Percentiles rank a stretch among this genome's conserved stretches.
Evolutionary conservation across 2,888 invertebrate species (phyloP).

Genomic region (Aelia acuminata): DNA sequence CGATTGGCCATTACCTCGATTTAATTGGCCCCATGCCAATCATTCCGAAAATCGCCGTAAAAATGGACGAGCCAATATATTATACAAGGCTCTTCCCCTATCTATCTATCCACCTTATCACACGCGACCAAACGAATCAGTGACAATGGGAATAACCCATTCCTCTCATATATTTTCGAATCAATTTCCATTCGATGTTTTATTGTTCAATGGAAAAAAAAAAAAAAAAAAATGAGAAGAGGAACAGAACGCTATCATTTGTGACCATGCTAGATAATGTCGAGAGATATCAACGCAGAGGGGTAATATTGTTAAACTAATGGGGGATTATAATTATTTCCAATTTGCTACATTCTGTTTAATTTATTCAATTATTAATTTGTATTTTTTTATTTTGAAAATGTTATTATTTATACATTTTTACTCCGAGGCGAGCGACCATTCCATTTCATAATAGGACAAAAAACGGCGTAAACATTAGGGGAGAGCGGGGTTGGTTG

Average conservation of each 20-base stretch:
- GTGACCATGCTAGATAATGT: background rate
- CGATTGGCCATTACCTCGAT: background rate
- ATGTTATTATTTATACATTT: too few species aligned
- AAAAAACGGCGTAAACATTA: too few species aligned
- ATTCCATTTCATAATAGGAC: too few species aligned
- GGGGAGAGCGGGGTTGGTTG: too few species aligned
- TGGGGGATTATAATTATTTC: too few species aligned
- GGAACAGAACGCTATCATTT: background rate
- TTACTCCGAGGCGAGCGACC: too few species aligned
- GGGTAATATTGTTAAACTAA: too few species aligned
- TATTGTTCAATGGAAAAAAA: background rate
- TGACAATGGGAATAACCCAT: background rate
- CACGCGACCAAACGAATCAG: background rate
- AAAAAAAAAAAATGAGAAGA: background rate
- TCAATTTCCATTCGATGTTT: background rate
- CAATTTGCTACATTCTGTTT: too few species aligned
- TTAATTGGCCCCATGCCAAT: background rate
- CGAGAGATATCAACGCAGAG: background rate
- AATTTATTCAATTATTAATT: too few species aligned
- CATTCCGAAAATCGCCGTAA: background rate
- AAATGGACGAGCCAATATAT: background rate
- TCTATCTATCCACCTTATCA: background rate
- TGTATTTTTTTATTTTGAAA: too few species aligned
- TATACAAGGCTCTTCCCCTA: constrained; percentile 6
- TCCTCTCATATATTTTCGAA: background rate